Percentiles rank a stretch among this genome's conserved stretches.
phyloP scores from a whole-genome alignment of 2,888 invertebrate genomes.

The Drosophila engyochracea region DNA sequence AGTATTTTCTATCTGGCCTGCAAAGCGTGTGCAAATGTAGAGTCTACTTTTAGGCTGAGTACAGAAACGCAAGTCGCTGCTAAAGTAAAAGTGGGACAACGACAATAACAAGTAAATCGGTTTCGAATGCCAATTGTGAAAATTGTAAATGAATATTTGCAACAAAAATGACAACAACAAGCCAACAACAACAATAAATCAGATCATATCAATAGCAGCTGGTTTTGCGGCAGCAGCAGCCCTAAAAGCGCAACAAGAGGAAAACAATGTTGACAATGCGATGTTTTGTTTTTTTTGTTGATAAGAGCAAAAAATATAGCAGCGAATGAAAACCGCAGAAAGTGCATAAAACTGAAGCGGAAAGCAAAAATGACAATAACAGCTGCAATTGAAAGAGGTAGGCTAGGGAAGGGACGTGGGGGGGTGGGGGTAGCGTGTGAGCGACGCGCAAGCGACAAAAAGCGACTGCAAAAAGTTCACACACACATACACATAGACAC shows the following conservation, averaged over 20 bases:
- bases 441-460: constrained; percentile 35
- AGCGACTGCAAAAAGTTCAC: constrained; percentile 20
- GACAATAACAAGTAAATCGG: constrained; percentile 40
- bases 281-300: constrained; percentile 32
- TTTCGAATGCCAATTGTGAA: constrained; percentile 77
- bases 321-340: constrained; percentile 49
- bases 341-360: constrained; percentile 53
- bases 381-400: constrained; percentile 63
- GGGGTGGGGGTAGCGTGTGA: constrained; percentile 22
- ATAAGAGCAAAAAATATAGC: constrained; percentile 39
- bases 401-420: not conserved
- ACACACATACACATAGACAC: not conserved
- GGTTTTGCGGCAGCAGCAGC: constrained; percentile 44
- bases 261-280: constrained; percentile 63
- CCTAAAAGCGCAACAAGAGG: constrained; percentile 70
- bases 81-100: constrained; percentile 72
- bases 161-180: constrained; percentile 66
- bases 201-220: constrained; percentile 72
- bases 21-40: not conserved
- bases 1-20: constrained; percentile 31
- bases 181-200: constrained; percentile 66
- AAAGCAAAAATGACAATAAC: constrained; percentile 78
- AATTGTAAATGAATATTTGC: constrained; percentile 83
- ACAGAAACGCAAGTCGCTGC: constrained; percentile 1
- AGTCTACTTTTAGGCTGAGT: constrained; percentile 33